Conservation (phyloP, 2,797 vertebrate genomes). For the Dendrocincla tyrannina region DNA sequence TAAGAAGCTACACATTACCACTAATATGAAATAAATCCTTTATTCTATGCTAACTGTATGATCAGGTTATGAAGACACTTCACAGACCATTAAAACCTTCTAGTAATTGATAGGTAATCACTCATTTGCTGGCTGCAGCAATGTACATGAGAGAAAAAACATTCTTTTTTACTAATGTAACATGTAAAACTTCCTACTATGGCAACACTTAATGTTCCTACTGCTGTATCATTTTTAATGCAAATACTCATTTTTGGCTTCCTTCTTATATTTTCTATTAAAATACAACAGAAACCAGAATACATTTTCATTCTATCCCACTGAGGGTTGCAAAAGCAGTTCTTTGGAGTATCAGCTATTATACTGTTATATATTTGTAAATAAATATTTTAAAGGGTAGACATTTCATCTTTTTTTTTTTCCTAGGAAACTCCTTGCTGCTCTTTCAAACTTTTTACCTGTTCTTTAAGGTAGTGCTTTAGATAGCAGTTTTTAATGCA, state of each 20-base stretch:
- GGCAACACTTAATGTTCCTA: slow-evolving; percentile 71
- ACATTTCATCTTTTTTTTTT: slow-evolving; percentile 32
- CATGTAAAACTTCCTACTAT: slow-evolving; percentile 70
- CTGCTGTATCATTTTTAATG: slow-evolving; percentile 74
- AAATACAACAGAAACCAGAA: slow-evolving; percentile 71
- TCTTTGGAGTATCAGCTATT: slow-evolving; percentile 68
- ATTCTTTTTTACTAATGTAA: slow-evolving; percentile 77
- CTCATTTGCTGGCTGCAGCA: slow-evolving; percentile 75
- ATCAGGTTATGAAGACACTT: slow-evolving; percentile 71
- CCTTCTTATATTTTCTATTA: slow-evolving; percentile 69
- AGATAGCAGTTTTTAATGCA: slow-evolving; percentile 40
- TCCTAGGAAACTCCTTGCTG: not conserved
- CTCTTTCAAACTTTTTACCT: slow-evolving; percentile 62
- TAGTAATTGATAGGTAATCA: slow-evolving; percentile 76
- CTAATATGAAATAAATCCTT: slow-evolving; percentile 57
- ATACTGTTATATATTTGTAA: slow-evolving; percentile 63
- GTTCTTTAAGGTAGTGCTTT: slow-evolving; percentile 50
- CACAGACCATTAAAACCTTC: slow-evolving; percentile 76
- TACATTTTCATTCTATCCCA: slow-evolving; percentile 63
- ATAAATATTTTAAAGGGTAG: slow-evolving; percentile 73
- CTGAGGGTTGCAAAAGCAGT: slow-evolving; percentile 62
- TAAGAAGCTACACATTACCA: slow-evolving; percentile 20
- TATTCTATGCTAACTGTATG: slow-evolving; percentile 61
- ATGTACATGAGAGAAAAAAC: slow-evolving; percentile 64
- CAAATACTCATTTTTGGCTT: slow-evolving; percentile 74